These are phyloP conservation scores for Numenius phaeopus DNA, from an alignment of 2,797 vertebrate species.

Conservation along the genomic window DNA sequence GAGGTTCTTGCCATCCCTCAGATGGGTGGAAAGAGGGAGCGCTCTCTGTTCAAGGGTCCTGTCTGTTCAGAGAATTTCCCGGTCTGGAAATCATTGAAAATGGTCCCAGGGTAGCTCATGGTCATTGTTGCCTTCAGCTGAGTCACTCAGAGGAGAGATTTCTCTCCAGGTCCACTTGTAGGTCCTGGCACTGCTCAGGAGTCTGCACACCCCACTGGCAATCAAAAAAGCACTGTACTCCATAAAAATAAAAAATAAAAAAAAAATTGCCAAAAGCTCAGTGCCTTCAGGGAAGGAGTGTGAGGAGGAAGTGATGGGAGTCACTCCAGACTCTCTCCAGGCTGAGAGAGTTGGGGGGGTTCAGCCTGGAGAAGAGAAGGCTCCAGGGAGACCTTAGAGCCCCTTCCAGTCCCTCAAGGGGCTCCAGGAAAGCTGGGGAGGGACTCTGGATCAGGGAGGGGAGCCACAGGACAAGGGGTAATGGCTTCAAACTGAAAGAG, in stretches of 20 bases:
- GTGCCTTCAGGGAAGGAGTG: background rate
- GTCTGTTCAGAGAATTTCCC: background rate
- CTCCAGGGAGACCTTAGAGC: too few species aligned
- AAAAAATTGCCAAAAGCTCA: background rate
- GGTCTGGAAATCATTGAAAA: background rate
- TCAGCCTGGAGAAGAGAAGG: too few species aligned
- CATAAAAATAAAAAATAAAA: accelerated
- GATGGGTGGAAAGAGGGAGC: background rate
- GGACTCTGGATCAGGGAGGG: too few species aligned
- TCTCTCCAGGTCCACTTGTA: background rate
- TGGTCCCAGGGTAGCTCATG: background rate
- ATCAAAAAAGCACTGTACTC: background rate
- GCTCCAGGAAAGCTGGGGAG: too few species aligned
- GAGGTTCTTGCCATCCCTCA: background rate
- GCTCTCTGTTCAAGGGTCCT: background rate
- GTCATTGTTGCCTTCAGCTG: background rate
- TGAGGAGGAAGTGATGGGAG: background rate
- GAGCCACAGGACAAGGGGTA: too few species aligned
- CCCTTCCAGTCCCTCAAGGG: too few species aligned
- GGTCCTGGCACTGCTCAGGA: background rate
- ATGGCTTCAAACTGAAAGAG: too few species aligned
- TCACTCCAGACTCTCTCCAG: too few species aligned
- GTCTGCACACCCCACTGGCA: background rate
- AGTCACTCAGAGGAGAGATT: background rate
- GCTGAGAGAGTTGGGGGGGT: too few species aligned